phyloP scores from a whole-genome alignment of 2,797 vertebrate genomes.

The Loris lydekkerianus region DNA sequence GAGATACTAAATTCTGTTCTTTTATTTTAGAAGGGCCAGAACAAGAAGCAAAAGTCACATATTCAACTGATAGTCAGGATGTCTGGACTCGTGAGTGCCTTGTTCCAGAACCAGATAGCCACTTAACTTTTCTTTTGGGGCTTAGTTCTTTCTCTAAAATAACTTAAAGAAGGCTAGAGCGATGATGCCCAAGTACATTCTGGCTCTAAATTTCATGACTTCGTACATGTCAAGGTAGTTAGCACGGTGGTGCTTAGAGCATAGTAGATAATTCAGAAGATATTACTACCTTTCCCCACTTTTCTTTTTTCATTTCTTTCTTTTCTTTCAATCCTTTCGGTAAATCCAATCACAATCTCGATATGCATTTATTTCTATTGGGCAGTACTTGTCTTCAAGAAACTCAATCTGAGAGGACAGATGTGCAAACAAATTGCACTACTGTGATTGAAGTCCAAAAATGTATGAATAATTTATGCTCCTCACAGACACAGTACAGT shows the following conservation, averaged over 20 bases:
- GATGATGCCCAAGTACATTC: not conserved
- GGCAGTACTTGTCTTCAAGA: not conserved
- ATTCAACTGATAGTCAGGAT: not conserved
- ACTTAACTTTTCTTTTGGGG: not conserved
- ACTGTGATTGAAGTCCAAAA: conserved; percentile 10
- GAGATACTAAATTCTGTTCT: conserved; percentile 11
- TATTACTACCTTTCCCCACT: not conserved
- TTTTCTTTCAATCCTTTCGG: conserved; percentile 13
- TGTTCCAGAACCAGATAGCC: not conserved
- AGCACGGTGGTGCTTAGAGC: not conserved
- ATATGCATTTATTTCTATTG: not conserved
- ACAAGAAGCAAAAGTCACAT: not conserved
- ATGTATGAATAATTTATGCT: conserved; percentile 35
- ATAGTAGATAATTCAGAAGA: conserved; percentile 7
- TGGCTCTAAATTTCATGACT: not conserved
- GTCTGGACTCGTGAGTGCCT: not conserved
- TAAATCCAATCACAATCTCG: conserved; percentile 40
- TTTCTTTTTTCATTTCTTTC: not conserved
- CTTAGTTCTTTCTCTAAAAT: conserved; percentile 45
- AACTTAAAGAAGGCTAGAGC: not conserved
- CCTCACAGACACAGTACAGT: conserved; percentile 2
- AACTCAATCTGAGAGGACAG: conserved; percentile 30
- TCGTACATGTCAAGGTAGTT: not conserved
- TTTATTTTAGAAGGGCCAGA: conserved; percentile 47
- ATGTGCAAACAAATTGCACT: conserved; percentile 50